phyloP scores from a whole-genome alignment of 2,113 vertebrate genomes.

The Pelvicachromis taeniatus region DNA sequence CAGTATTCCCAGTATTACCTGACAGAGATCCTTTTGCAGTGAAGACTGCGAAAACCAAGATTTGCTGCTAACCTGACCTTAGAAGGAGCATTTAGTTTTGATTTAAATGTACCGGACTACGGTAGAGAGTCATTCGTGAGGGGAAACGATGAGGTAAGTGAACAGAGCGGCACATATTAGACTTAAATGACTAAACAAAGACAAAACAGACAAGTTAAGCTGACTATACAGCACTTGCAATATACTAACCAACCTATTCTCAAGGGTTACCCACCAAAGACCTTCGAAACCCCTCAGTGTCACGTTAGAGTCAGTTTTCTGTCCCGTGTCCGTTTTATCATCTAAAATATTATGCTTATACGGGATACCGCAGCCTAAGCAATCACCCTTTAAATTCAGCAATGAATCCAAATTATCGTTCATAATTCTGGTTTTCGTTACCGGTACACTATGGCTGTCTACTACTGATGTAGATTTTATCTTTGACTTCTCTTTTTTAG shows the following conservation, averaged over 20 bases:
- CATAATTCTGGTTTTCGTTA: neutral
- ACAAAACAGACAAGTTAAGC: neutral
- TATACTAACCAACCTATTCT: neutral
- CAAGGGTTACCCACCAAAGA: neutral
- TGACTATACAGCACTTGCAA: neutral
- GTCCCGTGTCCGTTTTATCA: neutral
- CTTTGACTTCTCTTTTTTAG: neutral
- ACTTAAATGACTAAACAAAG: neutral
- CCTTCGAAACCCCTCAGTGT: accelerated
- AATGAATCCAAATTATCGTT: neutral
- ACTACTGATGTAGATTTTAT: neutral
- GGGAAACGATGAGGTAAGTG: neutral
- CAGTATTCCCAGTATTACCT: neutral
- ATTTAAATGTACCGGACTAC: neutral
- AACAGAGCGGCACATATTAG: neutral
- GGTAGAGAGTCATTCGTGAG: neutral
- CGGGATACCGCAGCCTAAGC: neutral
- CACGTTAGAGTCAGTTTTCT: neutral
- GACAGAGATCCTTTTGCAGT: neutral
- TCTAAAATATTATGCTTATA: neutral
- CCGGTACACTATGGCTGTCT: too few relatives aligned
- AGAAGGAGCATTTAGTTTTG: neutral
- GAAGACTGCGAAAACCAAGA: accelerated
- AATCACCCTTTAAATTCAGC: neutral
- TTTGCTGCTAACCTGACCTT: neutral